Conservation (phyloP, 2,113 vertebrate genomes). For the Struthio camelus region DNA sequence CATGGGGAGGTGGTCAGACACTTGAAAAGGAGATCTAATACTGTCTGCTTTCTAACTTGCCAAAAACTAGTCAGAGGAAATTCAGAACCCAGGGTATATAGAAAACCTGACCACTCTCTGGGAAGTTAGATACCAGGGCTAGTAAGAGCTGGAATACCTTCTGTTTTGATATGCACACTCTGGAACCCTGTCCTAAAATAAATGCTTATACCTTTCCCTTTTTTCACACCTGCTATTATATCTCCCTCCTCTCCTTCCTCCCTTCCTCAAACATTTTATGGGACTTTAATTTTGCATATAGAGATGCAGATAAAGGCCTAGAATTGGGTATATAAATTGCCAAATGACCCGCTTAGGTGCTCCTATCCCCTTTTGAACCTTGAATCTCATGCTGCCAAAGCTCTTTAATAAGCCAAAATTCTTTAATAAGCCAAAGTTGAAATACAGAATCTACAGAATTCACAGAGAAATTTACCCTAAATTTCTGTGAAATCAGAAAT, state of each 20-base stretch:
- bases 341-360: background rate
- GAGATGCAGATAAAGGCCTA: background rate
- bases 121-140: background rate
- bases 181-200: background rate
- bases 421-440: background rate
- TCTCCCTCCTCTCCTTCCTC: background rate
- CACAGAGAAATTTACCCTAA: background rate
- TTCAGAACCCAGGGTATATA: background rate
- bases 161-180: background rate
- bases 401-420: background rate
- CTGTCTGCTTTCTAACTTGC: background rate
- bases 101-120: background rate
- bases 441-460: background rate
- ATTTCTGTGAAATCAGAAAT: background rate
- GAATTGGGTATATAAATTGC: background rate
- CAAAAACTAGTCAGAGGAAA: background rate
- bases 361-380: background rate
- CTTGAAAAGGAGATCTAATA: background rate
- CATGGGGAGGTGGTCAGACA: background rate
- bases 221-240: background rate
- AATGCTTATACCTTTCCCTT: background rate
- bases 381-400: background rate
- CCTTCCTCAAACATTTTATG: background rate
- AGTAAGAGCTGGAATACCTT: background rate
- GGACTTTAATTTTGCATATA: background rate